A percentile compares a stretch with the other conserved stretches of the same genome.
Evolutionary conservation across 1,140 invertebrate species (phyloP).

Genomic region (Ceratitis capitata): DNA sequence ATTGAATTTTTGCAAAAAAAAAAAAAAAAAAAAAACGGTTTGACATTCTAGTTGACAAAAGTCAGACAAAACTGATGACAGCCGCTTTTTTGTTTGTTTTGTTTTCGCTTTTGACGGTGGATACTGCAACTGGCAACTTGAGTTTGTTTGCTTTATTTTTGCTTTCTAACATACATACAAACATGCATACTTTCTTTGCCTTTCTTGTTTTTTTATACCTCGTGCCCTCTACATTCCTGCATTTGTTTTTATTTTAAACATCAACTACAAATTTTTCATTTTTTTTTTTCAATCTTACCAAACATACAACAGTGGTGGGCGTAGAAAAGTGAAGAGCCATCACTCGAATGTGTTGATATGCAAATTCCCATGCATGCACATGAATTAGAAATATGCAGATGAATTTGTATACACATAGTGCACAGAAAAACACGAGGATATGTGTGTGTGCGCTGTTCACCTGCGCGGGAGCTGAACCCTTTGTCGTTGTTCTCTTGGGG

Average conservation of each 20-base stretch:
- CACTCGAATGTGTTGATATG: background rate
- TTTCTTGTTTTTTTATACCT: background rate
- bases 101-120: background rate
- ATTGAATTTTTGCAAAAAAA: background rate
- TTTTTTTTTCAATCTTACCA: background rate
- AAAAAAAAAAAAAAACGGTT: background rate
- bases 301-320: no score
- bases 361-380: constrained; percentile 2
- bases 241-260: constrained; percentile 9
- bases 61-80: background rate
- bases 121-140: background rate
- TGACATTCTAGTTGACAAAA: background rate
- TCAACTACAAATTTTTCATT: background rate
- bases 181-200: background rate
- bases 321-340: background rate
- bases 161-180: no score
- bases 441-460: background rate
- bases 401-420: background rate
- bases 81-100: background rate
- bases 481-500: background rate
- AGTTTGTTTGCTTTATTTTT: background rate
- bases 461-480: no score
- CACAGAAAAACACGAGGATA: background rate
- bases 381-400: no score
- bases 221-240: background rate